Evolutionary conservation across 2,888 invertebrate genomes (phyloP).

Genomic region (Phortica okadai): DNA sequence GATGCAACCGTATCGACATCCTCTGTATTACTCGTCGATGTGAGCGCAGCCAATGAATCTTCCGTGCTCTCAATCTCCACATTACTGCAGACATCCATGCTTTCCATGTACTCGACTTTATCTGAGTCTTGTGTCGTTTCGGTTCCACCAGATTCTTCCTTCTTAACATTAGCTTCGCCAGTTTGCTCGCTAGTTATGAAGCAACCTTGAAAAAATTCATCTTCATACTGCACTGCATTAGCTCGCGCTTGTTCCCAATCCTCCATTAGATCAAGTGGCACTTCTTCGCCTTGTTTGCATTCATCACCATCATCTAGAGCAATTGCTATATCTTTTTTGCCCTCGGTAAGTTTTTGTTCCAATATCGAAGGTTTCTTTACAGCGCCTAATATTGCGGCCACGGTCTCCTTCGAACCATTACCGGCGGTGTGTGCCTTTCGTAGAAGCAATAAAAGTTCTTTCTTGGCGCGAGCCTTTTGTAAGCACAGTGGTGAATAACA

Average conservation of each 20-base stretch:
- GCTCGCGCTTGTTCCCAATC: conserved; percentile 79
- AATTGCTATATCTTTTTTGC: conserved; percentile 74
- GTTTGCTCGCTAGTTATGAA: conserved; percentile 35
- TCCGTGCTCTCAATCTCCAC: conserved; percentile 73
- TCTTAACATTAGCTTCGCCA: conserved; percentile 49
- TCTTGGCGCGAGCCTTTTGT: conserved; percentile 83
- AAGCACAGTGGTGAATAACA: conserved; percentile 91
- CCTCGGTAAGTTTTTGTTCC: conserved; percentile 83
- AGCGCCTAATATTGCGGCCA: conserved; percentile 77
- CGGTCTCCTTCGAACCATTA: conserved; percentile 76
- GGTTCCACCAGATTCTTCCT: conserved; percentile 49
- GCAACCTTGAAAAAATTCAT: conserved; percentile 58
- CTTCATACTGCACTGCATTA: conserved; percentile 77
- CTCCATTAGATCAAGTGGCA: conserved; percentile 71
- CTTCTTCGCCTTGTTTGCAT: conserved; percentile 63
- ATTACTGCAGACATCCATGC: conserved; percentile 74
- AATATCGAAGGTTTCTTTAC: conserved; percentile 82
- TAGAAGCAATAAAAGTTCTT: conserved; percentile 81
- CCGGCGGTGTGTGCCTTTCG: conserved; percentile 81
- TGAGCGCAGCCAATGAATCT: conserved; percentile 57
- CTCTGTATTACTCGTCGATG: conserved; percentile 54
- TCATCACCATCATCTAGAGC: conserved; percentile 68
- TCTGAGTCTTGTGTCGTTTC: conserved; percentile 61
- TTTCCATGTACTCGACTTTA: conserved; percentile 71
- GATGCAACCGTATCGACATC: conserved; percentile 50